Conservation (phyloP, 2,113 vertebrate species). For the Oceanites oceanicus region DNA sequence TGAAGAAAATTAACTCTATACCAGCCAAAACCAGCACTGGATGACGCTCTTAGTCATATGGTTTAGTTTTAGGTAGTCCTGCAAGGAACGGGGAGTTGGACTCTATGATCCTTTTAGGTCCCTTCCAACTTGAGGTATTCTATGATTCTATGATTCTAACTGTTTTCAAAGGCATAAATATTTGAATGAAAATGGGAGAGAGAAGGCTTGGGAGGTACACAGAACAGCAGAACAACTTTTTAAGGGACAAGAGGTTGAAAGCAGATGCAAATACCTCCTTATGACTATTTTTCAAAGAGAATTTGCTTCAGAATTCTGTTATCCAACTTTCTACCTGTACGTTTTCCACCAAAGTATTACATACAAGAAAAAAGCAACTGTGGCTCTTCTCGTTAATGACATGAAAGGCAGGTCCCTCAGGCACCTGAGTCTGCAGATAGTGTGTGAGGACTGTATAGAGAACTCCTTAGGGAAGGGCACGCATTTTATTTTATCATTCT, state of each 20-base stretch:
- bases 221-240: neutral
- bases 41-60: neutral
- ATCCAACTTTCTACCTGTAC: neutral
- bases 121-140: neutral
- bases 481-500: neutral
- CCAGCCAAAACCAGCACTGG: neutral
- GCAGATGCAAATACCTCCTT: neutral
- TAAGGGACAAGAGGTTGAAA: neutral
- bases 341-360: neutral
- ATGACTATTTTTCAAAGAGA: neutral
- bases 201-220: rapidly evolving
- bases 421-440: neutral
- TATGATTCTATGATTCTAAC: rapidly evolving
- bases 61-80: neutral
- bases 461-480: neutral
- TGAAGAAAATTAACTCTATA: no score
- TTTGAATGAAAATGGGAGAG: neutral
- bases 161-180: neutral
- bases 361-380: neutral
- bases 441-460: neutral
- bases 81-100: neutral
- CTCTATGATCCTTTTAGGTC: neutral
- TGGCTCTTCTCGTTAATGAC: neutral
- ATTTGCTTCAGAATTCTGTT: neutral
- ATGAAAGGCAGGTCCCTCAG: neutral